phyloP scores from a whole-genome alignment of 2,888 invertebrate genomes.

The Synergus japonicus region DNA sequence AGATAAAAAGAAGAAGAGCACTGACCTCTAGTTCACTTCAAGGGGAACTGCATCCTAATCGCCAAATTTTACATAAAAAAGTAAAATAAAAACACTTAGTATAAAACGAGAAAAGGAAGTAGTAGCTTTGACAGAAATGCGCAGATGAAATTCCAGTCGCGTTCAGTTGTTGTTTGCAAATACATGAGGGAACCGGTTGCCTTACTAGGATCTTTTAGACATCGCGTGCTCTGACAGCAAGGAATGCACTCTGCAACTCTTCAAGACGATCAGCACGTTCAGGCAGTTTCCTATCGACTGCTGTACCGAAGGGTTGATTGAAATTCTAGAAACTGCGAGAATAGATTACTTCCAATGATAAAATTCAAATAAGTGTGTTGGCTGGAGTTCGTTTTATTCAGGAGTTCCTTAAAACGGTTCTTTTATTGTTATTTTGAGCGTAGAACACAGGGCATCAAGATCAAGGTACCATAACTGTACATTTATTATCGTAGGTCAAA shows the following conservation, averaged over 20 bases:
- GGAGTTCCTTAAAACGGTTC: background rate
- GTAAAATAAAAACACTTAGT: background rate
- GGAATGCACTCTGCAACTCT: background rate
- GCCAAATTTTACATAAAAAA: background rate
- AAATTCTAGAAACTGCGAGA: background rate
- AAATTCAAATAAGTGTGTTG: background rate
- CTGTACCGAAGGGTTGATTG: conserved; percentile 23
- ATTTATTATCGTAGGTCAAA: background rate
- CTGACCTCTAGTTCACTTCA: background rate
- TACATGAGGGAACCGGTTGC: conserved; percentile 8
- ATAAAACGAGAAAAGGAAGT: background rate
- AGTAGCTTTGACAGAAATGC: background rate
- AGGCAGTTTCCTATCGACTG: conserved; percentile 8
- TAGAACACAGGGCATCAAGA: background rate
- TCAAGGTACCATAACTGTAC: background rate
- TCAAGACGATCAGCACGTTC: conserved; percentile 9
- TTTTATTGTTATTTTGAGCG: background rate
- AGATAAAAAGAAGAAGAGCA: background rate
- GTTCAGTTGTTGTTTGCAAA: conserved; percentile 19
- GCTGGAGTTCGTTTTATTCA: background rate
- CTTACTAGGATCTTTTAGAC: background rate
- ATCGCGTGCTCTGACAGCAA: conserved; percentile 20
- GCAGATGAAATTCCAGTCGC: conserved; percentile 23
- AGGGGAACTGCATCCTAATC: background rate
- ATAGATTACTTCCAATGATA: conserved; percentile 20